phyloP scores from a whole-genome alignment of 2,888 invertebrate genomes.

The Dolichomitus sp. region DNA sequence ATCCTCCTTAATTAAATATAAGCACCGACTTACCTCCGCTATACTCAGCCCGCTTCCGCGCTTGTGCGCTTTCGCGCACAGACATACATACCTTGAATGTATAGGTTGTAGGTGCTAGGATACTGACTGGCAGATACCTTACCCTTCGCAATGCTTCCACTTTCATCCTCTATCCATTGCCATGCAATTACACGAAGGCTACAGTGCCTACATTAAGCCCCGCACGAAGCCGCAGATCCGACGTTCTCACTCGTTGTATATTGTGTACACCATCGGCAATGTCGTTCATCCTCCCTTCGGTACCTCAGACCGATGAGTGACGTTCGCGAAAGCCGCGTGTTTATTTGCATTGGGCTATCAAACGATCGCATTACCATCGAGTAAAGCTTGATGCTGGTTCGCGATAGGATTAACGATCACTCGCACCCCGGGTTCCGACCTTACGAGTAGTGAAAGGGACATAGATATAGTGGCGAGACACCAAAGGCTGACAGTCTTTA shows the following conservation, averaged over 20 bases:
- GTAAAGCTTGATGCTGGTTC: constrained; percentile 36
- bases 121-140: constrained; percentile 41
- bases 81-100: constrained; percentile 20
- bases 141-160: not conserved
- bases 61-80: not conserved
- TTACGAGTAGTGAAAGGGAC: not conserved
- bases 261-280: constrained; percentile 11
- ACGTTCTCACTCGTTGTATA: constrained; percentile 24
- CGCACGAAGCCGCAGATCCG: constrained; percentile 54
- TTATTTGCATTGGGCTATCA: constrained; percentile 67
- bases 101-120: constrained; percentile 16
- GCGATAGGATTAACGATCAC: constrained; percentile 64
- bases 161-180: constrained; percentile 69
- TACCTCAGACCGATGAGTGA: constrained; percentile 40
- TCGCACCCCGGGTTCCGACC: not conserved
- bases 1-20: constrained; percentile 84
- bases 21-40: constrained; percentile 79
- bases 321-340: constrained; percentile 40
- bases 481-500: not conserved
- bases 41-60: constrained; percentile 71
- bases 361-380: constrained; percentile 67
- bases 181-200: constrained; percentile 73
- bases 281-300: constrained; percentile 30
- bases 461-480: not conserved
- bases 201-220: constrained; percentile 63